phyloP scores from a whole-genome alignment of 1,140 invertebrate genomes.

The Penaeus indicus region DNA sequence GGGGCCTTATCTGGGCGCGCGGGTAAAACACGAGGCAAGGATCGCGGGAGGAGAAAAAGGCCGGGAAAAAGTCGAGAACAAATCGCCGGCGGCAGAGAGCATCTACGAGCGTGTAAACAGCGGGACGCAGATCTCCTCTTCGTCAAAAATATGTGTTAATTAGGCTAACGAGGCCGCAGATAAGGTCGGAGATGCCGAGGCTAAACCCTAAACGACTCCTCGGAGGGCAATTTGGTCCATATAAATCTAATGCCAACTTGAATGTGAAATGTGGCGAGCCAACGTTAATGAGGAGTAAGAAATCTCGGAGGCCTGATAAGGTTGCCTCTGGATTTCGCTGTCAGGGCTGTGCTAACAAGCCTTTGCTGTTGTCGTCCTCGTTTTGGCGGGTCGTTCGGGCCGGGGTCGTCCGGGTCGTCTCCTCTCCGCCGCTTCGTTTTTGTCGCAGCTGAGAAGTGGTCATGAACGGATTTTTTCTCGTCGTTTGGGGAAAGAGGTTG shows the following conservation, averaged over 20 bases:
- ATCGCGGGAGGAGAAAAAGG: slow-evolving; percentile 13
- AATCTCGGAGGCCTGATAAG: slow-evolving; percentile 56
- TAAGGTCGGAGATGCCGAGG: slow-evolving; percentile 39
- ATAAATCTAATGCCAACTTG: slow-evolving; percentile 63
- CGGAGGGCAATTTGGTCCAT: slow-evolving; percentile 53
- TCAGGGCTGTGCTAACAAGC: not conserved
- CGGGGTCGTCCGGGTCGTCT: too few species aligned
- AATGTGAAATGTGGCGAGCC: slow-evolving; percentile 62
- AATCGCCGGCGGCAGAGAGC: slow-evolving; percentile 18
- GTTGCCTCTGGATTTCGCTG: slow-evolving; percentile 9
- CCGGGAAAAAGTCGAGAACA: slow-evolving; percentile 9
- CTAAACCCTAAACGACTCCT: slow-evolving; percentile 58
- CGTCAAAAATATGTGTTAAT: slow-evolving; percentile 62
- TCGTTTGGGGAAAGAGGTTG: too few species aligned
- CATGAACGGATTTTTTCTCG: too few species aligned
- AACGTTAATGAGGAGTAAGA: slow-evolving; percentile 62
- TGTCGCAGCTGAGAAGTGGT: too few species aligned
- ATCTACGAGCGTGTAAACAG: slow-evolving; percentile 41
- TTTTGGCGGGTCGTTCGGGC: too few species aligned
- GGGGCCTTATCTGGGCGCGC: not conserved
- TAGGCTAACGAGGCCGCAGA: slow-evolving; percentile 57
- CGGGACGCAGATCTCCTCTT: slow-evolving; percentile 55
- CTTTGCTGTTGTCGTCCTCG: slow-evolving; percentile 31
- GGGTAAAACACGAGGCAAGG: not conserved
- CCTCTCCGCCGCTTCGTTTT: too few species aligned